Percentiles rank a stretch among this genome's conserved stretches.
Evolutionary conservation across 2,113 vertebrate species (phyloP).

Genomic region (Raja brachyura): DNA sequence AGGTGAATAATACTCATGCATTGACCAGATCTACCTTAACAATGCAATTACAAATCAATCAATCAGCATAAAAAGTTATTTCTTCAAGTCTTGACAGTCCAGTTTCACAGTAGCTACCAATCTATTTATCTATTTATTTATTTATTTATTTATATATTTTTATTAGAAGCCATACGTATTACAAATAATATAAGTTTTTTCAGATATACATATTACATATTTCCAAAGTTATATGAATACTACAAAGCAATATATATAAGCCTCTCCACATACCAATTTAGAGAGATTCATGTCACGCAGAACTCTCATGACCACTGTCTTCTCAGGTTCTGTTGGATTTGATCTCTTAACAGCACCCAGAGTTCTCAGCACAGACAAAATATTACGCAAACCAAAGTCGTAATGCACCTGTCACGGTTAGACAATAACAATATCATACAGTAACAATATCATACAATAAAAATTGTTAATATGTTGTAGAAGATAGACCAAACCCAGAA

Average conservation of each 20-base stretch:
- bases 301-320: constrained; percentile 64
- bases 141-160: too few relatives aligned
- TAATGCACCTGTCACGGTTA: constrained; percentile 59
- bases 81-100: not conserved
- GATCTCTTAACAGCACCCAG: constrained; percentile 62
- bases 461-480: constrained; percentile 35
- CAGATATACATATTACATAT: too few relatives aligned
- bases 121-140: too few relatives aligned
- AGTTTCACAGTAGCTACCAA: too few relatives aligned
- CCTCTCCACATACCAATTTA: constrained; percentile 63
- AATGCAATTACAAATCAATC: not conserved
- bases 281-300: constrained; percentile 68
- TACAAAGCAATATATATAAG: too few relatives aligned
- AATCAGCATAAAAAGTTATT: not conserved
- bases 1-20: not conserved
- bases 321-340: constrained; percentile 61
- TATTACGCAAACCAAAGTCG: constrained; percentile 65
- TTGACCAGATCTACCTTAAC: not conserved
- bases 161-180: too few relatives aligned
- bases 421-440: constrained; percentile 43
- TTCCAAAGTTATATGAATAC: too few relatives aligned
- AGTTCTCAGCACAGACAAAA: constrained; percentile 64
- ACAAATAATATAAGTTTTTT: too few relatives aligned
- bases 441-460: constrained; percentile 46
- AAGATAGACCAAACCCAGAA: not conserved